Evolutionary conservation across 2,888 invertebrate species (phyloP).

Genomic region (Drosophila hawaiiensis): DNA sequence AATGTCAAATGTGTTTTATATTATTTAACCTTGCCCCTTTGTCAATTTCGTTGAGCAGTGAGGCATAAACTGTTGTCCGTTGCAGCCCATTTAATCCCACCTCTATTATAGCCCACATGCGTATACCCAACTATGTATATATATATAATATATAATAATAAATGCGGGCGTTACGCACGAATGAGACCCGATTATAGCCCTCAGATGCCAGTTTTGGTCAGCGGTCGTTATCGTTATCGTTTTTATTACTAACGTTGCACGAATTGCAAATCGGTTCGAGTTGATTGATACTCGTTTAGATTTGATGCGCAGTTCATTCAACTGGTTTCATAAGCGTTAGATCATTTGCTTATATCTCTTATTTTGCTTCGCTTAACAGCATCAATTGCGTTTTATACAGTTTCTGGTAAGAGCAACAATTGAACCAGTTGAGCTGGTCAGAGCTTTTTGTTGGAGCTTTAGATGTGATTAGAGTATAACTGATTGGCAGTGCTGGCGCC

Average conservation of each 20-base stretch:
- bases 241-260: constrained; percentile 16
- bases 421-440: constrained; percentile 15
- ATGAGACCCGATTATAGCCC: constrained; percentile 39
- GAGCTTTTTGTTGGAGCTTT: background rate
- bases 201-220: constrained; percentile 44
- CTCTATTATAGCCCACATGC: background rate
- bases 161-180: constrained; percentile 54
- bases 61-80: constrained; percentile 11
- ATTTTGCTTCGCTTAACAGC: constrained; percentile 4
- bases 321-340: constrained; percentile 30
- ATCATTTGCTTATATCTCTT: constrained; percentile 16
- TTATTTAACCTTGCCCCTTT: constrained; percentile 12
- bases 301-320: constrained; percentile 47
- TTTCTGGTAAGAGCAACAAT: constrained; percentile 5
- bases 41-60: constrained; percentile 21
- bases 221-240: constrained; percentile 44
- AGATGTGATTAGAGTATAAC: background rate
- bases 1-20: constrained; percentile 21
- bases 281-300: constrained; percentile 17
- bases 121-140: constrained; percentile 10
- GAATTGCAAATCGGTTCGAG: constrained; percentile 36
- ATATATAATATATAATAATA: constrained; percentile 17
- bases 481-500: constrained; percentile 6
- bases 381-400: background rate
- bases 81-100: background rate